A percentile compares a stretch with the other conserved stretches of the same genome.
Conservation (phyloP, 2,113 vertebrate genomes). For the Pontoporia blainvillei region DNA sequence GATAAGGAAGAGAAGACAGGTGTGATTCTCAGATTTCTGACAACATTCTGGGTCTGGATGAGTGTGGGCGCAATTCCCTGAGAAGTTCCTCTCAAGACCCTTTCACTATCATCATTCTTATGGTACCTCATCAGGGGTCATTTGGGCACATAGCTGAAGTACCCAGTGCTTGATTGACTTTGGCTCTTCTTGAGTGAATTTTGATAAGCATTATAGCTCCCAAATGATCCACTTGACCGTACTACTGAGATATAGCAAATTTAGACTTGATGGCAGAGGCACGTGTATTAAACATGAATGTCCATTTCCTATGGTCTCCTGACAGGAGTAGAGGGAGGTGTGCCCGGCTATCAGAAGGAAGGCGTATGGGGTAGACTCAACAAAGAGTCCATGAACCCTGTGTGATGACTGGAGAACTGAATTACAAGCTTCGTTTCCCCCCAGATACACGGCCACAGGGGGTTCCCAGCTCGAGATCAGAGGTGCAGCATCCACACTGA, state of each 20-base stretch:
- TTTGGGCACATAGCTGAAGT: neutral
- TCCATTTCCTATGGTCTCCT: neutral
- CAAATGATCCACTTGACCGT: neutral
- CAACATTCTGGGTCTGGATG: neutral
- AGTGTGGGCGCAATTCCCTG: neutral
- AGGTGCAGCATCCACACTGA: neutral
- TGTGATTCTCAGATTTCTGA: neutral
- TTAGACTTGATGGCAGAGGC: neutral
- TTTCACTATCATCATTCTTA: neutral
- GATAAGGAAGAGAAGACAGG: neutral
- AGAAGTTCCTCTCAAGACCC: neutral
- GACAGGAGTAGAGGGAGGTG: neutral
- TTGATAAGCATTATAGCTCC: neutral
- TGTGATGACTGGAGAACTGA: neutral
- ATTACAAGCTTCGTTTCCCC: neutral
- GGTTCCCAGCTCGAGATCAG: neutral
- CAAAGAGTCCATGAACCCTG: neutral
- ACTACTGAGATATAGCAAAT: neutral
- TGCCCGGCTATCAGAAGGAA: neutral
- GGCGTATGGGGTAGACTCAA: rapidly evolving
- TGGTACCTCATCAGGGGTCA: neutral
- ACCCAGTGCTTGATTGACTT: neutral
- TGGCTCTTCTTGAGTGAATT: neutral
- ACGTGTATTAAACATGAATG: neutral
- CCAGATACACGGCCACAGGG: neutral